A percentile compares a stretch with the other conserved stretches of the same genome.
Conservation (phyloP, 2,888 invertebrate genomes). For the Thera britannica region DNA sequence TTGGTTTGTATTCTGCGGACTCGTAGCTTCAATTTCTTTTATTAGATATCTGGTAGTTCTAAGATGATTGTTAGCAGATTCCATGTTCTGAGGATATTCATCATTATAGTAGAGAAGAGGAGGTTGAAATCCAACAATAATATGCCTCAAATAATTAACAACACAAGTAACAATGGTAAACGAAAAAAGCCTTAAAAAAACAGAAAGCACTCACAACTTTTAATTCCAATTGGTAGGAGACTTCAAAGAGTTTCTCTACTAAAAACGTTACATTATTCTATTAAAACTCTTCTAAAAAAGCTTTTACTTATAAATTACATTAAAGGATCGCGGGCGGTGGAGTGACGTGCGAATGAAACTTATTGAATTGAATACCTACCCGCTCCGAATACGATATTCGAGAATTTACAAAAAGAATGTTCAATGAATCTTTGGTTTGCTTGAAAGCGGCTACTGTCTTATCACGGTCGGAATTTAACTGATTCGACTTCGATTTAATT, state of each 20-base stretch:
- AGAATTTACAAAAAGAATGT: slow-evolving; percentile 17
- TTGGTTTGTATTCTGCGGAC: too few species aligned
- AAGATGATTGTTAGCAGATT: too few species aligned
- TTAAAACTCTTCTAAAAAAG: slow-evolving; percentile 18
- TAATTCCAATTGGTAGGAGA: neutral
- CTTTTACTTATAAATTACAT: slow-evolving; percentile 26
- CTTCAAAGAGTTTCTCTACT: slow-evolving; percentile 8
- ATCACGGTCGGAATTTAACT: neutral
- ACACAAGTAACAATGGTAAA: neutral
- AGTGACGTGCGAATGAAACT: slow-evolving; percentile 38
- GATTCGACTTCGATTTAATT: too few species aligned
- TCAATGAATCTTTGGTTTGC: slow-evolving; percentile 3
- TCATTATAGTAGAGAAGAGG: too few species aligned
- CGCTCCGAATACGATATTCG: slow-evolving; percentile 24
- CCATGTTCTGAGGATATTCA: too few species aligned
- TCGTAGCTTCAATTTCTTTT: too few species aligned
- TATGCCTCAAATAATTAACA: neutral
- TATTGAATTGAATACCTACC: slow-evolving; percentile 39
- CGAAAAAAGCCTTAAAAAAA: neutral
- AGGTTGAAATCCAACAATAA: neutral
- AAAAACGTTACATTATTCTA: slow-evolving; percentile 11
- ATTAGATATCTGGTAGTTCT: too few species aligned
- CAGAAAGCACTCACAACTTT: slow-evolving; percentile 1
- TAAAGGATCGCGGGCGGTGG: slow-evolving; percentile 25
- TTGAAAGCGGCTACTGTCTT: neutral